Evolutionary conservation across 1,140 invertebrate genomes (phyloP), one percentile per base, ranked within the genome.

Genomic region (Drosophila elegans): DNA sequence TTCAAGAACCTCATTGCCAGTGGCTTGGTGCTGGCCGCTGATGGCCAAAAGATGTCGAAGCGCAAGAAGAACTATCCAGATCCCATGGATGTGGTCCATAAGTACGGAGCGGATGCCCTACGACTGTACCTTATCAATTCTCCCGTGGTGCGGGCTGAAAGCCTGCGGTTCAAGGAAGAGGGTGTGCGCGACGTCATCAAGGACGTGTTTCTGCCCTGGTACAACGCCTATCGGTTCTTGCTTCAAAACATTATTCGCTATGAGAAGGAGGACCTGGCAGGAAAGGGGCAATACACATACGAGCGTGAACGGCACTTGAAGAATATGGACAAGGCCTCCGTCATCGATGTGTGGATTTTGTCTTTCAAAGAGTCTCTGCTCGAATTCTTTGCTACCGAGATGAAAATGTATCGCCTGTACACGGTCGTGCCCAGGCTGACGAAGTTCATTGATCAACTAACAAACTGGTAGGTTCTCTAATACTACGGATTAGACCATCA

Each of bases 31-130:
- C 93, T 99, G 29, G 99, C 99, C 44, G 93, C 96, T 46, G 99
- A 99, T 94, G 98, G 99, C 3, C 97, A 99, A 92, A 99, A 99
- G 93, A 99, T 99, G 99, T 99, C 98, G 0, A 99, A 99, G 92
- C 95, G 98, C 12, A 99, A 99, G 93, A 99, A 99, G 92, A 99
- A 99, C 93, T 99, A 99, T 93, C 98, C 99, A 0, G 98, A 99
- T 94, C 98, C 99, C 1, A 94, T 98, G 93, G 95, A 97, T 78
- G 94, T 99, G 46, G 96, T 99, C 1, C 93, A 96, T 53, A 98
- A 99, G 92, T 99, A 98, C 93, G 99, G 99, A 12, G 98, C 98
- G 2, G 99, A 99, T 94, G 98, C 99, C 25, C 93, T 99, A 4
- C 94, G 98, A 72, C 93, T 99, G 3, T 99, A 99, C 93, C 94